Conservation (phyloP, 2,797 vertebrate species). For the Selene dorsalis region DNA sequence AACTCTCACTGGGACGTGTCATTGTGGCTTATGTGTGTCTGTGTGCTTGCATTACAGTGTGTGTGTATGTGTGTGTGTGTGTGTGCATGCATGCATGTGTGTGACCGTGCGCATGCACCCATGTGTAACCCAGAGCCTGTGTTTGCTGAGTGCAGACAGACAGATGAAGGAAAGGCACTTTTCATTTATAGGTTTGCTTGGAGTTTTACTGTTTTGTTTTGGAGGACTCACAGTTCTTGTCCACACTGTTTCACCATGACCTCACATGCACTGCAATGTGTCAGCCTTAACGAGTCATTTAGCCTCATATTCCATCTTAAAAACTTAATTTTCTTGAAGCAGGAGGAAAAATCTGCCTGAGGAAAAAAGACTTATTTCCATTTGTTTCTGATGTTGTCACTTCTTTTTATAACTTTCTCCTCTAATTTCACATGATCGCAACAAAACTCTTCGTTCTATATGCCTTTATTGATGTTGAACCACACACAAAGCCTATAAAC, state of each 20-base stretch:
- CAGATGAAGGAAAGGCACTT: slow-evolving; percentile 61
- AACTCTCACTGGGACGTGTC: slow-evolving; percentile 64
- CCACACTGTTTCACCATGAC: slow-evolving; percentile 56
- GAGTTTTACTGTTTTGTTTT: slow-evolving; percentile 79
- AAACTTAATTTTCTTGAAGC: slow-evolving; percentile 25
- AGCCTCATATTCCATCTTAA: slow-evolving; percentile 22
- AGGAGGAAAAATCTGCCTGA: background rate
- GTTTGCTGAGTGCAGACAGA: slow-evolving; percentile 53
- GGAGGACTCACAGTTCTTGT: slow-evolving; percentile 59
- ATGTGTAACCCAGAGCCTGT: slow-evolving; percentile 39
- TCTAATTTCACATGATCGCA: slow-evolving; percentile 2
- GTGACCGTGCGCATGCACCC: background rate
- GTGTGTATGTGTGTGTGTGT: background rate
- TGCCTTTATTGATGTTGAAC: background rate
- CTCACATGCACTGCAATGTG: slow-evolving; percentile 61
- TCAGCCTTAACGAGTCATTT: slow-evolving; percentile 36
- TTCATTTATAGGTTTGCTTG: slow-evolving; percentile 67
- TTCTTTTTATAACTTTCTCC: slow-evolving; percentile 6
- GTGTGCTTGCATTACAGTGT: slow-evolving; percentile 15
- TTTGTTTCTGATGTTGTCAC: slow-evolving; percentile 15
- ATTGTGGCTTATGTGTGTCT: slow-evolving; percentile 57
- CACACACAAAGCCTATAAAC: background rate
- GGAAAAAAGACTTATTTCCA: slow-evolving; percentile 16
- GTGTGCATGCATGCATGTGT: slow-evolving; percentile 6
- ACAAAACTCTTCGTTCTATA: background rate